Evolutionary conservation across 2,888 invertebrate genomes (phyloP), one percentile per base, ranked within the genome.

Genomic region (Caenorhabditis zanzibari): DNA sequence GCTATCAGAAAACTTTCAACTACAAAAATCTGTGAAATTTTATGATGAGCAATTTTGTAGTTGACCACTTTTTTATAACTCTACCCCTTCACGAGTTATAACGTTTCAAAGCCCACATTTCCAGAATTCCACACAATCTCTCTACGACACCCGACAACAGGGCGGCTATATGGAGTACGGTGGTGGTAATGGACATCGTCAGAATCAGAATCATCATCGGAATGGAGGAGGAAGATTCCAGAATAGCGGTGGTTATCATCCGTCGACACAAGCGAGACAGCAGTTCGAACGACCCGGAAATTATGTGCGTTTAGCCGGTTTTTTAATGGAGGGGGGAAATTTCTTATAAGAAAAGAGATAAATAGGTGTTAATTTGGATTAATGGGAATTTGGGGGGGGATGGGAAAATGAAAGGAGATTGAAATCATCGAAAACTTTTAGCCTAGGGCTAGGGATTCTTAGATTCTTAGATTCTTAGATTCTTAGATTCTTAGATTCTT

Each of bases 71-170:
- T n/a, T n/a, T n/a, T n/a, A n/a, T n/a, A n/a, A n/a, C n/a, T n/a
- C n/a, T n/a, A n/a, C n/a, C n/a, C n/a, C n/a, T n/a, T n/a, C n/a
- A n/a, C n/a, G n/a, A n/a, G n/a, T n/a, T n/a, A n/a, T n/a, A n/a
- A n/a, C n/a, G n/a, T n/a, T n/a, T n/a, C n/a, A n/a, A n/a, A n/a
- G n/a, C n/a, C n/a, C n/a, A n/a, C n/a, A n/a, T n/a, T 82, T 85
- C 9, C 72, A 88, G 88, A 85, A 89, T 47, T 89, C 89, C 10
- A 89, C 88, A 1, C 89, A 89, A 82, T 89, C 89, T 1, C 64
- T 89, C 58, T 86, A 85, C 69, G 86, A 88, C 68, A 73, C 86
- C 2, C 77, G 87, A 14, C 77, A 81, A 41, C 84, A 83, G 24
- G 88, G 88, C 16, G 87, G 86, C 14, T 88, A 88, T 72, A 81